Conservation (phyloP, 2,113 vertebrate genomes). For the Ornithorhynchus anatinus region DNA sequence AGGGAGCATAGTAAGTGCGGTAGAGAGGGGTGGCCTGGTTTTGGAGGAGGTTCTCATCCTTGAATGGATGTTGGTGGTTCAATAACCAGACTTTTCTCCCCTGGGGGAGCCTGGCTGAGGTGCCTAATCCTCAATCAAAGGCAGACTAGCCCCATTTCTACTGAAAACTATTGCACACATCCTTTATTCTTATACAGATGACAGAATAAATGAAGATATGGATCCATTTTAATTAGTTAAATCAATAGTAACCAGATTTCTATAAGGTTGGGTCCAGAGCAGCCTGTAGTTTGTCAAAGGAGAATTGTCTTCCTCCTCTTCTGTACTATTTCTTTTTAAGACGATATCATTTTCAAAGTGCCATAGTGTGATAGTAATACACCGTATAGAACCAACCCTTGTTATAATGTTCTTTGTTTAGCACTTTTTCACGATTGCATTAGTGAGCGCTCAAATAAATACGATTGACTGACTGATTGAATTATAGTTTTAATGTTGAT, state of each 20-base stretch:
- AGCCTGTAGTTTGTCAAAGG: background rate
- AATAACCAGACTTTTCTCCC: too few species aligned
- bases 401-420: too few species aligned
- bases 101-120: background rate
- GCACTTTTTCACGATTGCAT: too few species aligned
- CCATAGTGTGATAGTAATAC: background rate
- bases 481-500: too few species aligned
- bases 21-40: too few species aligned
- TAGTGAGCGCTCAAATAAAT: too few species aligned
- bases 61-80: too few species aligned
- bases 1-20: too few species aligned
- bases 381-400: background rate
- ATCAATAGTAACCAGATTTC: slow-evolving; percentile 2
- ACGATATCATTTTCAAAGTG: background rate
- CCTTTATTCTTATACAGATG: slow-evolving; percentile 4
- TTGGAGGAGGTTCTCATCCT: too few species aligned
- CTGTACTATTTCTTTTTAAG: slow-evolving; percentile 15
- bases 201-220: background rate
- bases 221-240: slow-evolving; percentile 42
- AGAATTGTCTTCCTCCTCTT: slow-evolving; percentile 12
- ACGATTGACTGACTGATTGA: too few species aligned
- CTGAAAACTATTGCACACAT: background rate
- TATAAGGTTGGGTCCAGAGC: background rate
- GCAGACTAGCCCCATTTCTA: background rate
- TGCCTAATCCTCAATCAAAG: background rate